phyloP scores from a whole-genome alignment of 1,140 invertebrate genomes.

The Mactra quadrangularis region DNA sequence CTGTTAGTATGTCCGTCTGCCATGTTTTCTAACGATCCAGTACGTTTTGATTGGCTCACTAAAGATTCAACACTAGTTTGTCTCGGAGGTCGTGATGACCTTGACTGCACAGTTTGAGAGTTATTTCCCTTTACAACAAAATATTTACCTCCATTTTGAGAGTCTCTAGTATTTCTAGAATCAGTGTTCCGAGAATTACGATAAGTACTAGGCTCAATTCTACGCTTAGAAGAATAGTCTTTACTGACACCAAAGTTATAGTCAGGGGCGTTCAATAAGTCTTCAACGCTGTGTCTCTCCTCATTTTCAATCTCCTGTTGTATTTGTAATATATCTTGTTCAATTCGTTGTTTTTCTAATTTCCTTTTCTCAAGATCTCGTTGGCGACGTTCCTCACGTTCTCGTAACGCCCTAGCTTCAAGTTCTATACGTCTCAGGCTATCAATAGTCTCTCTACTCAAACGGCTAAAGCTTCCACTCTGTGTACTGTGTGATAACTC shows the following conservation, averaged over 20 bases:
- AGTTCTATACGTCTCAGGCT: constrained; percentile 73
- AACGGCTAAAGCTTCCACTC: constrained; percentile 62
- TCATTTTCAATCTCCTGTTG: constrained; percentile 88
- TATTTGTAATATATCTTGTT: constrained; percentile 87
- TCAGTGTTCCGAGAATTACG: background rate
- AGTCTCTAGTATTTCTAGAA: constrained; percentile 16
- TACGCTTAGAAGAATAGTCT: constrained; percentile 26
- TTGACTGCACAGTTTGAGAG: background rate
- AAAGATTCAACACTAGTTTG: constrained; percentile 63
- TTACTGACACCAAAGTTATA: constrained; percentile 18
- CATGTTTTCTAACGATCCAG: constrained; percentile 72
- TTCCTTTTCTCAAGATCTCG: constrained; percentile 84
- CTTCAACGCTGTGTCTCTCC: constrained; percentile 83
- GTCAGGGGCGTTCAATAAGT: constrained; percentile 71
- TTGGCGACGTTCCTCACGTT: constrained; percentile 74
- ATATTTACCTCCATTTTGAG: constrained; percentile 72
- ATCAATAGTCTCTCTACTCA: constrained; percentile 73
- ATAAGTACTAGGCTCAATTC: constrained; percentile 8
- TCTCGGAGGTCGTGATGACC: constrained; percentile 24
- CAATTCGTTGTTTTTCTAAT: constrained; percentile 86
- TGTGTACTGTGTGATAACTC: constrained; percentile 74
- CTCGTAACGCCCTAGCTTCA: constrained; percentile 72
- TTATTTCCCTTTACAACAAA: constrained; percentile 73
- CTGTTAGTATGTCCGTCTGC: constrained; percentile 53
- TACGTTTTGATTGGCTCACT: constrained; percentile 57